Evolutionary conservation across 2,888 invertebrate genomes (phyloP), one percentile per base, ranked within the genome.

Genomic region (Mechanitis mazaeus): DNA sequence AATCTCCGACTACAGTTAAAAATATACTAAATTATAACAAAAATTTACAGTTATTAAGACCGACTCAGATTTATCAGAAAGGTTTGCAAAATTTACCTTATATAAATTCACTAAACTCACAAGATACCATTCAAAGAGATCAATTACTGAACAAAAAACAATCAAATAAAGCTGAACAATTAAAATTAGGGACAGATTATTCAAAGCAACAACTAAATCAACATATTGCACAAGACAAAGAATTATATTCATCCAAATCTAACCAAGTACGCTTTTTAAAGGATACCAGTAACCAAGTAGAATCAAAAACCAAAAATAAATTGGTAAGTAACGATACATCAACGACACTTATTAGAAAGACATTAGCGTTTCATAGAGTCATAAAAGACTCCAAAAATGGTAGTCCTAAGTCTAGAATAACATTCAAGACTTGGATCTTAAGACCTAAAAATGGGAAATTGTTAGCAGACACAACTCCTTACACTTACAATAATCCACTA

Each of bases 341-440:
- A 42, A 75, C 85, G 54, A 84, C 83, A 20, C 75, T 84, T n/a
- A 79, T 85, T 67, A 80, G 85, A 58, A 88, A 85, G 78, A 82
- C 85, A 55, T 65, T 84, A 69, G 82, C 84, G n/a, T 80, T 82
- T 65, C 85, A 83, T 68, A 80, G 80, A 72, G 69, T 83, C 33
- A 69, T 84, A 50, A 79, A 84, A 69, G 80, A 84, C 64, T 76
- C 82, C 2, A 84, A 84, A 58, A 72, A 77, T 55, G 77, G 79
- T 3, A 80, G 75, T 60, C 84, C 87, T 47, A 87, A 85, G 70
- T 87, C 88, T 7, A 75, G 85, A 67, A 82, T 89, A 55, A 86
- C 84, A 33, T 83, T 87, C 50, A 90, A 89, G 75, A 87, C 88
- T 3, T 90, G 89, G 89, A 81, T 88, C 59, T 78, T 86, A 3